phyloP scores from a whole-genome alignment of 2,888 invertebrate genomes.

The Rhagonycha fulva region DNA sequence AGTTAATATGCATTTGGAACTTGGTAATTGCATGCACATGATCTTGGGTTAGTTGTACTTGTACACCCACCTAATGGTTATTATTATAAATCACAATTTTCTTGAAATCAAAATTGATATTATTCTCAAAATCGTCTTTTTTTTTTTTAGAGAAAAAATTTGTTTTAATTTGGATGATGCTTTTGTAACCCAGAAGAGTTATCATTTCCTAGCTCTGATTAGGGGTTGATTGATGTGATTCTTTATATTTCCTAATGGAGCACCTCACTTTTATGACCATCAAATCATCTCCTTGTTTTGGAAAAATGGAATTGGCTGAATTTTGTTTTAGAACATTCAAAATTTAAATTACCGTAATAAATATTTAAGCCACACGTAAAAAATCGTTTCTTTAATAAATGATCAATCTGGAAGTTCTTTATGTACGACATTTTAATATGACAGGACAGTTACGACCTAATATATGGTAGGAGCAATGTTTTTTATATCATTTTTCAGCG shows the following conservation, averaged over 20 bases:
- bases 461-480: slow-evolving; percentile 44
- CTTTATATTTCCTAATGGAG: neutral
- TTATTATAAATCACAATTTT: slow-evolving; percentile 35
- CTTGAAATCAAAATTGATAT: neutral
- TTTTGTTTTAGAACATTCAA: neutral
- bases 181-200: too few species aligned
- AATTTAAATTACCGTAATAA: neutral
- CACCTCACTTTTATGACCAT: neutral
- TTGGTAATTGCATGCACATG: slow-evolving; percentile 18
- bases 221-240: too few species aligned
- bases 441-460: slow-evolving; percentile 37
- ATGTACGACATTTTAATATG: slow-evolving; percentile 39
- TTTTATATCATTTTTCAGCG: slow-evolving; percentile 54
- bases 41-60: slow-evolving; percentile 6
- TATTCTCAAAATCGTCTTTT: neutral
- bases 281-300: neutral
- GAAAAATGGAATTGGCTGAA: too few species aligned
- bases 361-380: neutral
- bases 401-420: slow-evolving; percentile 40
- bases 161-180: too few species aligned
- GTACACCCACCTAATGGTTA: neutral
- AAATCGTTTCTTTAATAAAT: slow-evolving; percentile 44
- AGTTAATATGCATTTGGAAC: slow-evolving; percentile 5
- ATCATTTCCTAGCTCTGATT: too few species aligned
- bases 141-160: too few species aligned